Conservation (phyloP, 2,888 invertebrate species). For the Achlya flavicornis region DNA sequence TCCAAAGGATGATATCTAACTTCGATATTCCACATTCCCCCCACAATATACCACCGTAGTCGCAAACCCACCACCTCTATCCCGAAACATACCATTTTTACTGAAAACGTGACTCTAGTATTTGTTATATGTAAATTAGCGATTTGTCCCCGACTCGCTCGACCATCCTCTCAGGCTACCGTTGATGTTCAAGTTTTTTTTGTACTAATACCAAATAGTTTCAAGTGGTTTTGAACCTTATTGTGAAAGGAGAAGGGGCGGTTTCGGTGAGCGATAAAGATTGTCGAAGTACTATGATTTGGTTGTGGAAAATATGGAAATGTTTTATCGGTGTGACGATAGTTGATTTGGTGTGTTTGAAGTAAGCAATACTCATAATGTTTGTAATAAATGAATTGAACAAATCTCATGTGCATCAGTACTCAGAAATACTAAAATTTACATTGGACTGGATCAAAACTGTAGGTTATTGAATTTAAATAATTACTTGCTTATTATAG, state of each 20-base stretch:
- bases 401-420: too few species aligned
- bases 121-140: constrained; percentile 84
- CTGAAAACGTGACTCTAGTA: constrained; percentile 81
- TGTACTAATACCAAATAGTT: constrained; percentile 32
- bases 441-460: too few species aligned
- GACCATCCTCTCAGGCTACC: constrained; percentile 56
- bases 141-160: constrained; percentile 66
- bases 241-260: constrained; percentile 5
- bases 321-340: constrained; percentile 29
- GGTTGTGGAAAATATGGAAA: constrained; percentile 18
- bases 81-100: constrained; percentile 71
- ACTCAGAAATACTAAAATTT: too few species aligned
- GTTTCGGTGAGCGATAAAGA: neutral
- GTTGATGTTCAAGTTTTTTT: constrained; percentile 61
- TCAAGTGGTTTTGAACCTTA: constrained; percentile 27
- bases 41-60: constrained; percentile 14
- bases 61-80: constrained; percentile 8
- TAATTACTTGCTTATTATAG: too few species aligned
- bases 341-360: constrained; percentile 33
- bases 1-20: neutral
- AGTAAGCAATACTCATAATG: constrained; percentile 19
- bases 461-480: too few species aligned
- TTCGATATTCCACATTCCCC: neutral
- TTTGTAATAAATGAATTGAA: too few species aligned
- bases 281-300: constrained; percentile 8